These are phyloP conservation scores for Eutrigla gurnardus DNA, from an alignment of 2,797 vertebrate genomes.

Conservation along the genomic window DNA sequence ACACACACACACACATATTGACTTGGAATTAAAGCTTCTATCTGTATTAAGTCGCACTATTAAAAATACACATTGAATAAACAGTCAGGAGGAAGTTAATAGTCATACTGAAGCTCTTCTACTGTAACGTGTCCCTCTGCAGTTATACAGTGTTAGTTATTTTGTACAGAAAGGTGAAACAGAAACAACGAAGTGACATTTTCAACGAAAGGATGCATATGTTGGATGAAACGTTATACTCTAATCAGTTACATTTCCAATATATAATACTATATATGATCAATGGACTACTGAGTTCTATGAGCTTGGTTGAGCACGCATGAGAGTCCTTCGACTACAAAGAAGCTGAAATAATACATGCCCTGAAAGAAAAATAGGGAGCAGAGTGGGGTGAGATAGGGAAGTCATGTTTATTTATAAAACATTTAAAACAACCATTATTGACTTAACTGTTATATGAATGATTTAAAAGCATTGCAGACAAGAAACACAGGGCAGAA, in stretches of 20 bases:
- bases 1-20: conserved; percentile 12
- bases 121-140: conserved; percentile 30
- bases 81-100: conserved; percentile 19
- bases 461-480: conserved; percentile 53
- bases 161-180: conserved; percentile 44
- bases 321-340: conserved; percentile 47
- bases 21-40: conserved; percentile 42
- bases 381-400: conserved; percentile 23
- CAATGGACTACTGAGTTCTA: conserved; percentile 30
- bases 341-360: conserved; percentile 53
- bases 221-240: conserved; percentile 35
- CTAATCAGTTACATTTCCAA: conserved; percentile 45
- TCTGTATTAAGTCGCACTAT: conserved; percentile 44
- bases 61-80: conserved; percentile 55
- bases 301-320: conserved; percentile 41
- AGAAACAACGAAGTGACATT: conserved; percentile 45
- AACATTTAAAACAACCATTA: conserved; percentile 58
- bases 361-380: conserved; percentile 44
- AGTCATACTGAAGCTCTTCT: conserved; percentile 28
- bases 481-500: conserved; percentile 21
- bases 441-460: conserved; percentile 55
- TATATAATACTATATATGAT: conserved; percentile 42
- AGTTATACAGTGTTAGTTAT: conserved; percentile 43
- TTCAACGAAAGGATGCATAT: conserved; percentile 39
- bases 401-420: conserved; percentile 55